These are phyloP conservation scores for Atta texana DNA, from an alignment of 1,140 invertebrate species.

Conservation along the genomic window DNA sequence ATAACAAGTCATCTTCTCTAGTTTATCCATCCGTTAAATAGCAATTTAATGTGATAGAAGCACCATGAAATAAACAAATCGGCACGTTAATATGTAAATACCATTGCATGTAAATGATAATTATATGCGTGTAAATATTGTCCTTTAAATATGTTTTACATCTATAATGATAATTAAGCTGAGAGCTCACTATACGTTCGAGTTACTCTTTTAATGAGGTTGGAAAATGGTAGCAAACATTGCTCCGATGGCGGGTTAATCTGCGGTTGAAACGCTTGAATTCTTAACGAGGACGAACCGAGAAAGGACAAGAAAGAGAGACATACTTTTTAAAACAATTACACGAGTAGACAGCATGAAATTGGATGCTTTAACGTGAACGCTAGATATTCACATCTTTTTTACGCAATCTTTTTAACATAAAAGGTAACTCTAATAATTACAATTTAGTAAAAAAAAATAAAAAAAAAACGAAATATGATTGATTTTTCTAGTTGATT, in stretches of 20 bases:
- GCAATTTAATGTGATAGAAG: constrained; percentile 18
- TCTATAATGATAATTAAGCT: constrained; percentile 66
- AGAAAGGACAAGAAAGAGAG: constrained; percentile 40
- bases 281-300: constrained; percentile 69
- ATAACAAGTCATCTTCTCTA: constrained; percentile 19
- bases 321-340: constrained; percentile 61
- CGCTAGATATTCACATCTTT: not conserved
- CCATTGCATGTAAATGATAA: constrained; percentile 50
- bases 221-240: constrained; percentile 69
- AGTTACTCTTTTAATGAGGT: constrained; percentile 67
- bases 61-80: constrained; percentile 31
- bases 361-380: constrained; percentile 58
- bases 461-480: not conserved
- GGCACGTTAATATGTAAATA: constrained; percentile 35
- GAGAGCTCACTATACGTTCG: constrained; percentile 43
- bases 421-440: not conserved
- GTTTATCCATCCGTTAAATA: constrained; percentile 39
- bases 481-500: not conserved
- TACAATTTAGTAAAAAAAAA: too few relatives aligned
- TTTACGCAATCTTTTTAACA: constrained; percentile 4
- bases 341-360: constrained; percentile 51
- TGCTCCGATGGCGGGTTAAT: constrained; percentile 44
- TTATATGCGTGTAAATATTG: constrained; percentile 64
- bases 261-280: constrained; percentile 74
- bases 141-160: constrained; percentile 63